Evolutionary conservation across 2,797 vertebrate species (phyloP).

Genomic region (Syngnathus rostellatus): DNA sequence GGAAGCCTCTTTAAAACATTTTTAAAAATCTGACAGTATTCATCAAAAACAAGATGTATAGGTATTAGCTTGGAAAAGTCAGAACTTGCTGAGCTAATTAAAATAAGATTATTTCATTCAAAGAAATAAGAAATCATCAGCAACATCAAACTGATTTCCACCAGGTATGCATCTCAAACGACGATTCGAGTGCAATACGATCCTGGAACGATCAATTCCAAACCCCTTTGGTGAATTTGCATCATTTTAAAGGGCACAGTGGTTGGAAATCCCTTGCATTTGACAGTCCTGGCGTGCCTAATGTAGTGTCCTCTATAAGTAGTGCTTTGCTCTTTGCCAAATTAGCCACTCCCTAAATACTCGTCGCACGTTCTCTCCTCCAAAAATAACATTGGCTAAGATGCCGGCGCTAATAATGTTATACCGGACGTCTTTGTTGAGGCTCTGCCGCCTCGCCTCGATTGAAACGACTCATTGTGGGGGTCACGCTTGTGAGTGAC

Average conservation of each 20-base stretch:
- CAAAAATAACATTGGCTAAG: slow-evolving; percentile 52
- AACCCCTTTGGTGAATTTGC: no score
- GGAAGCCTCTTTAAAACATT: not conserved
- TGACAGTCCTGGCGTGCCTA: not conserved
- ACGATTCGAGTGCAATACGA: no score
- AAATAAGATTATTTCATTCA: no score
- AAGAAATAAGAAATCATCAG: no score
- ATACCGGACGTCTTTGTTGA: slow-evolving; percentile 33
- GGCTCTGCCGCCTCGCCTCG: slow-evolving; percentile 28
- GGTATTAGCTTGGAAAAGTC: not conserved
- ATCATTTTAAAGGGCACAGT: no score
- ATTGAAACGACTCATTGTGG: slow-evolving; percentile 36
- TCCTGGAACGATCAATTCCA: no score
- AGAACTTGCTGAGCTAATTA: not conserved
- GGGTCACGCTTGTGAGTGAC: slow-evolving; percentile 23
- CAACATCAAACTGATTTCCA: no score
- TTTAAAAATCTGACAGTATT: not conserved
- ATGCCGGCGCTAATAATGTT: slow-evolving; percentile 48
- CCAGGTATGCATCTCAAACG: no score
- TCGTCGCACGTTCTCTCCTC: slow-evolving; percentile 38
- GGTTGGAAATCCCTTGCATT: not conserved
- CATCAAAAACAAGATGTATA: not conserved
- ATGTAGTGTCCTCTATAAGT: not conserved
- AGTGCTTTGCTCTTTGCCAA: slow-evolving; percentile 32
- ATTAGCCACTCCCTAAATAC: slow-evolving; percentile 56